Evolutionary conservation across 2,797 vertebrate genomes (phyloP), one percentile per base, ranked within the genome.

Genomic region (Parauchenoglanis ngamensis): DNA sequence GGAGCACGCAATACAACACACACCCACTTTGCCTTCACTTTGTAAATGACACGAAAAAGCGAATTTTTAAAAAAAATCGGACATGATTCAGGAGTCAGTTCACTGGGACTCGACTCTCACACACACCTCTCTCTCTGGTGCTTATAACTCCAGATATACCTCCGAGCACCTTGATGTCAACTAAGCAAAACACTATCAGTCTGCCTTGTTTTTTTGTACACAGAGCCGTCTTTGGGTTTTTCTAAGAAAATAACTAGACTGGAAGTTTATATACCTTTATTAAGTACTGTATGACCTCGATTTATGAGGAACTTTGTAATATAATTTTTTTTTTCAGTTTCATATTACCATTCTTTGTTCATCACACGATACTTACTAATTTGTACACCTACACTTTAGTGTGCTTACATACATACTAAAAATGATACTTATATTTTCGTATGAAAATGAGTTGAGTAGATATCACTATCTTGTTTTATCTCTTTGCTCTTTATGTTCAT

Each of bases 371-470:
- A 97, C 94, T 94, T 98, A 99, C 98, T 98, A 98, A 99, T 98
- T 98, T 97, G 97, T 97, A 98, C 97, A 97, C 96, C 96, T 97
- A 98, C 96, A 96, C 97, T 98, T 98, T 99, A 99, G 98, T 98
- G 98, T 98, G 97, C 98, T 94, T 96, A 96, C 97, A 99, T 97
- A 98, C 98, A 99, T 98, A 98, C 98, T 98, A 99, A 98, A 86
- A 99, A 98, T 97, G 96, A 98, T 98, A 98, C 97, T 98, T 99
- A 99, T 99, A 99, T 99, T 99, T 99, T 99, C 98, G 98, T 99
- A 99, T 98, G 98, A 99, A 99, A 99, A 99, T 99, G 98, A 97
- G 97, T 99, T 98, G 95, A 95, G 97, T 99, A 99, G 98, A 99
- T 98, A 98, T 98, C 97, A 98, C 98, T 98, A 98, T 99, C 97